A percentile compares a stretch with the other conserved stretches of the same genome.
Conservation (phyloP, 2,113 vertebrate genomes). For the Cephalopholis sonnerati region DNA sequence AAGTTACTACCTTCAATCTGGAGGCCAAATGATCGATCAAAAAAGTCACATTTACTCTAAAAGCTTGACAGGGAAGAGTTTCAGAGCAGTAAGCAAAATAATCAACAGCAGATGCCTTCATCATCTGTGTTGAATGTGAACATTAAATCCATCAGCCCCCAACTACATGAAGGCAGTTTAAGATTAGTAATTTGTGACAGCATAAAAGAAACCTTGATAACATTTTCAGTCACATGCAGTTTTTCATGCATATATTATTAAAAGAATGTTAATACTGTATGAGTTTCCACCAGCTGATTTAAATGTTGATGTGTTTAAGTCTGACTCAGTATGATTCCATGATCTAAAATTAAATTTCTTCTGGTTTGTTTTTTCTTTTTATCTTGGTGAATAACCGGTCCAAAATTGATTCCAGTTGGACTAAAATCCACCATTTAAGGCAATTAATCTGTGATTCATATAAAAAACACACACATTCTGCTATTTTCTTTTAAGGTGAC, state of each 20-base stretch:
- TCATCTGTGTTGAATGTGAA: not conserved
- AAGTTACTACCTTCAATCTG: not conserved
- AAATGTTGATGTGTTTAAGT: not conserved
- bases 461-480: not conserved
- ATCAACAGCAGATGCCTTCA: too few species aligned
- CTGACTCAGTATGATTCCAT: not conserved
- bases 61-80: too few species aligned
- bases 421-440: not conserved
- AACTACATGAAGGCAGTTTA: not conserved
- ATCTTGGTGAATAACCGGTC: not conserved
- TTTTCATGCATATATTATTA: not conserved
- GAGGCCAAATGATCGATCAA: too few species aligned
- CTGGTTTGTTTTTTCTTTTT: not conserved
- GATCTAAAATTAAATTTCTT: not conserved
- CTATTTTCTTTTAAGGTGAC: not conserved
- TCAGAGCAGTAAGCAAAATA: too few species aligned
- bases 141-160: not conserved
- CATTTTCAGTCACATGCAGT: too few species aligned
- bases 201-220: too few species aligned
- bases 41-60: too few species aligned
- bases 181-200: not conserved
- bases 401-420: not conserved
- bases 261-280: not conserved
- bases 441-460: not conserved
- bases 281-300: not conserved